Percentiles rank a stretch among this genome's conserved stretches.
Conservation (phyloP, 2,888 invertebrate species). For the Metalampra italica region DNA sequence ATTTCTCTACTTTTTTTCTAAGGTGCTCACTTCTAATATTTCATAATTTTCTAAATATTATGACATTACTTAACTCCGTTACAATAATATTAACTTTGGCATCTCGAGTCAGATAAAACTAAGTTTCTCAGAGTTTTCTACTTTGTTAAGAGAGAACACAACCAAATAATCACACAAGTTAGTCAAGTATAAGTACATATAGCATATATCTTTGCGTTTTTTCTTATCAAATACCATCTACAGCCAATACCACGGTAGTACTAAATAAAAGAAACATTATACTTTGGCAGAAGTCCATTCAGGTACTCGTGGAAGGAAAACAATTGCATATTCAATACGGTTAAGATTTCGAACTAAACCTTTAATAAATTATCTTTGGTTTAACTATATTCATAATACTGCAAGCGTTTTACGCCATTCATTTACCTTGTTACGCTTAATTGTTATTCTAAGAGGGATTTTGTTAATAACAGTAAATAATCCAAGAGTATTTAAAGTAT, state of each 20-base stretch:
- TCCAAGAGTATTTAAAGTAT: constrained; percentile 44
- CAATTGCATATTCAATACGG: constrained; percentile 23
- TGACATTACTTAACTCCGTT: constrained; percentile 33
- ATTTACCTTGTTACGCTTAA: constrained; percentile 23
- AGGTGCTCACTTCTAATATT: constrained; percentile 24
- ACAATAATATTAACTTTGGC: constrained; percentile 46
- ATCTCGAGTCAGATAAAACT: constrained; percentile 36
- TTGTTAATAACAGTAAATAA: constrained; percentile 45
- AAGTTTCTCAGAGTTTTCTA: constrained; percentile 50
- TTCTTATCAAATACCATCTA: constrained; percentile 26
- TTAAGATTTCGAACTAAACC: constrained; percentile 3
- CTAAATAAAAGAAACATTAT: constrained; percentile 21
- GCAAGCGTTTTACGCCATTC: constrained; percentile 43
- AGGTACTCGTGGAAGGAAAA: constrained; percentile 63
- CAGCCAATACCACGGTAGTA: constrained; percentile 22
- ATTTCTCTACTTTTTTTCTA: constrained; percentile 33
- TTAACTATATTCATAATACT: constrained; percentile 39
- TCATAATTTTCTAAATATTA: constrained; percentile 35
- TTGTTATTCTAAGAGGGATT: constrained; percentile 37
- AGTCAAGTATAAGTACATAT: constrained; percentile 47
- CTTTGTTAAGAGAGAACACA: constrained; percentile 66
- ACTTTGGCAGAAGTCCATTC: constrained; percentile 41
- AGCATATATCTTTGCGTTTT: constrained; percentile 13
- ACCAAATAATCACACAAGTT: constrained; percentile 74
- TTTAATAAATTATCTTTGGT: constrained; percentile 9